These are phyloP conservation scores for Antigone vipio DNA, from an alignment of 2,113 vertebrate species.

Conservation along the genomic window DNA sequence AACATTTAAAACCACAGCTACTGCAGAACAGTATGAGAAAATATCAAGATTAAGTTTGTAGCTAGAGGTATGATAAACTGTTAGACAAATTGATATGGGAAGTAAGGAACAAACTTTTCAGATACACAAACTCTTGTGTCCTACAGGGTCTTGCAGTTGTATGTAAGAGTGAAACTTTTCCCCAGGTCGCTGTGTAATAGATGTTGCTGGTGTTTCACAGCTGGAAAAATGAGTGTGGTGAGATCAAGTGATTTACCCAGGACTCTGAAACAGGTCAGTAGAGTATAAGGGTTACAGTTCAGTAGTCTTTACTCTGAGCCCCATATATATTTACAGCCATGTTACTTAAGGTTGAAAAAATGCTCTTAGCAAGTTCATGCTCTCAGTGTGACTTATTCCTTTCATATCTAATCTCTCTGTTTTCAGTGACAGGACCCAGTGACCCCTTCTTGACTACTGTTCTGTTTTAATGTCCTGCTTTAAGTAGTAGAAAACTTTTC, in stretches of 20 bases:
- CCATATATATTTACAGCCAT: background rate
- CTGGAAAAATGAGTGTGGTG: constrained; percentile 18
- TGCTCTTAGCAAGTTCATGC: constrained; percentile 32
- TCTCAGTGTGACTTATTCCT: constrained; percentile 12
- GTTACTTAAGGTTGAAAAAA: constrained; percentile 58
- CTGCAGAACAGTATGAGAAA: background rate
- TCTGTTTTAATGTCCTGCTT: constrained; percentile 34
- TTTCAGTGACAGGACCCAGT: constrained; percentile 10
- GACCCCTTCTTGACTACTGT: background rate
- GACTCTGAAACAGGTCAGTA: constrained; percentile 9
- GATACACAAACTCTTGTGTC: background rate
- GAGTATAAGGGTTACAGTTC: constrained; percentile 14
- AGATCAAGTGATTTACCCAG: constrained; percentile 35
- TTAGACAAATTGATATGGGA: background rate
- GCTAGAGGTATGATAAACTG: background rate
- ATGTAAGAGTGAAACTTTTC: background rate
- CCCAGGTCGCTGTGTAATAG: background rate
- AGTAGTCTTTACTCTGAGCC: background rate
- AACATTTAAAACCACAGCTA: background rate
- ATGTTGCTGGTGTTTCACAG: constrained; percentile 23
- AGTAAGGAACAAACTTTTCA: background rate
- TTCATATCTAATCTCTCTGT: constrained; percentile 40
- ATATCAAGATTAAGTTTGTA: background rate
- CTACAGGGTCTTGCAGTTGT: background rate
- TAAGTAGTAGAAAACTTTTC: constrained; percentile 29